phyloP scores from a whole-genome alignment of 2,888 invertebrate species.

The Synergus itoensis region DNA sequence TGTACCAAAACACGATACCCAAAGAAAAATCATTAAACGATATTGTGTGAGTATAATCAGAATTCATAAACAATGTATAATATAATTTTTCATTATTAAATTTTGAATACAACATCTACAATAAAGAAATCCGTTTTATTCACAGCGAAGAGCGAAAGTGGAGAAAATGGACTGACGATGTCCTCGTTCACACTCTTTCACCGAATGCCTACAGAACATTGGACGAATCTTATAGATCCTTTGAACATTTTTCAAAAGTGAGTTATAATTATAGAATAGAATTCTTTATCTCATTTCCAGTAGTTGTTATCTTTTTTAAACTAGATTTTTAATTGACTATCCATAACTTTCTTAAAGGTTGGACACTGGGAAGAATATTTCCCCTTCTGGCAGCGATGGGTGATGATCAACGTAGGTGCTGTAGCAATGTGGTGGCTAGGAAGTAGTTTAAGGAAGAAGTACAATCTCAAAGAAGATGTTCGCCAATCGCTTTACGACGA shows the following conservation, averaged over 20 bases:
- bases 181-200: conserved; percentile 94
- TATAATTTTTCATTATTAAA: not conserved
- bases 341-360: conserved; percentile 76
- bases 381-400: conserved; percentile 88
- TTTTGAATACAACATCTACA: conserved; percentile 22
- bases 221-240: conserved; percentile 92
- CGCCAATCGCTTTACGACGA: conserved; percentile 94
- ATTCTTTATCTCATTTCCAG: not conserved
- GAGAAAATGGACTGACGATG: conserved; percentile 96
- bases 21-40: conserved; percentile 79
- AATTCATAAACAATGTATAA: not conserved
- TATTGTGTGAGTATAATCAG: conserved; percentile 80
- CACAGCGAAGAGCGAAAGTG: conserved; percentile 94
- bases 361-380: conserved; percentile 96
- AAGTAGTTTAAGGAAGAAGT: conserved; percentile 91
- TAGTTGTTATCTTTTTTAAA: not conserved
- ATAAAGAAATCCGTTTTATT: conserved; percentile 28
- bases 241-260: conserved; percentile 93
- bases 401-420: conserved; percentile 96
- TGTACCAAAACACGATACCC: conserved; percentile 84
- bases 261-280: conserved; percentile 48
- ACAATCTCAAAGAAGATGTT: conserved; percentile 92
- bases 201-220: conserved; percentile 97
- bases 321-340: conserved; percentile 35
- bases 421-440: conserved; percentile 96